Conservation (phyloP, 2,888 invertebrate species). For the Leptinotarsa tumamoca region DNA sequence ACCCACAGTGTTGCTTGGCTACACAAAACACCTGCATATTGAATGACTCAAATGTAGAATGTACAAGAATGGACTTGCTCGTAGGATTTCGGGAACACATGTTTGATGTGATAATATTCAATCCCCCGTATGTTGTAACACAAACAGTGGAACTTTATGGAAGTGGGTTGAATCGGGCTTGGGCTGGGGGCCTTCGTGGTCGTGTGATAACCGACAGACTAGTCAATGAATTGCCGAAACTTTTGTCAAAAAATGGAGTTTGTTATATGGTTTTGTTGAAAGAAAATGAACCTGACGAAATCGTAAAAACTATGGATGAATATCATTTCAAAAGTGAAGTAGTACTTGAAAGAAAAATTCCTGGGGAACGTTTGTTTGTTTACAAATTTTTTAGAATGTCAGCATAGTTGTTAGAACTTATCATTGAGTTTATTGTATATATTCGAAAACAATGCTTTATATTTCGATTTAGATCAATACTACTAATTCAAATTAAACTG, state of each 20-base stretch:
- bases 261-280: slow-evolving; percentile 90
- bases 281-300: slow-evolving; percentile 86
- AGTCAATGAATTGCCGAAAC: slow-evolving; percentile 75
- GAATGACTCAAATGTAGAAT: slow-evolving; percentile 77
- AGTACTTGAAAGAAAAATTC: slow-evolving; percentile 81
- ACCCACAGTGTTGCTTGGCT: slow-evolving; percentile 80
- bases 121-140: slow-evolving; percentile 98
- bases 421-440: not conserved
- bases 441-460: not conserved
- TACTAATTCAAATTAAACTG: no score
- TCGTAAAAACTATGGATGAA: slow-evolving; percentile 72
- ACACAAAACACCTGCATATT: slow-evolving; percentile 76
- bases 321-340: slow-evolving; percentile 73
- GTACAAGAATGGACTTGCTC: slow-evolving; percentile 75
- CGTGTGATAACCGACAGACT: slow-evolving; percentile 83
- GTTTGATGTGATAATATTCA: slow-evolving; percentile 93
- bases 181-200: slow-evolving; percentile 85
- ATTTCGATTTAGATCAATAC: no score
- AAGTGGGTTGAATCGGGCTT: slow-evolving; percentile 73
- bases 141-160: slow-evolving; percentile 76
- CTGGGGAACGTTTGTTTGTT: slow-evolving; percentile 88
- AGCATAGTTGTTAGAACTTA: not conserved
- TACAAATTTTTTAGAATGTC: slow-evolving; percentile 72
- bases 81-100: slow-evolving; percentile 69
- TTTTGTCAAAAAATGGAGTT: slow-evolving; percentile 80